Conservation (phyloP, 2,113 vertebrate species). For the Poicephalus meyeri region DNA sequence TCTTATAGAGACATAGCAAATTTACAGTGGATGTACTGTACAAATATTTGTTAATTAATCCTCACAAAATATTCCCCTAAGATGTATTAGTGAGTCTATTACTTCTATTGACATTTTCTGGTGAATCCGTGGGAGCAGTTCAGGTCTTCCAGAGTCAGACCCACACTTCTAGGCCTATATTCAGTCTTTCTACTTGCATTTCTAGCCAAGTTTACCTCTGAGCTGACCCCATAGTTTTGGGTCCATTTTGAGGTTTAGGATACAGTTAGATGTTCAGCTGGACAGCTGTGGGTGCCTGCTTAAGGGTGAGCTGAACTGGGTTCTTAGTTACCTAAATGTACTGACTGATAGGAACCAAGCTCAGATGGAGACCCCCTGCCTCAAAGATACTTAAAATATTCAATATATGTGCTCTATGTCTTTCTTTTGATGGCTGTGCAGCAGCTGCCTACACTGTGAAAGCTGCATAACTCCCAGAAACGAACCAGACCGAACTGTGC, state of each 20-base stretch:
- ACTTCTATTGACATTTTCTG: not conserved
- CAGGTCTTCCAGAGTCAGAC: not conserved
- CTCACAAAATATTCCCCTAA: not conserved
- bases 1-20: not conserved
- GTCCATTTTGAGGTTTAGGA: not conserved
- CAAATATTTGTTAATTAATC: slow-evolving; percentile 24
- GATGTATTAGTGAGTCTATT: not conserved
- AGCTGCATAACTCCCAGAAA: not conserved
- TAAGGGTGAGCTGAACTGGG: not conserved
- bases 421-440: not conserved
- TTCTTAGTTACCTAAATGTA: not conserved
- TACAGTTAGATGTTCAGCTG: not conserved
- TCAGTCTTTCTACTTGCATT: not conserved
- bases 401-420: not conserved
- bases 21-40: not conserved
- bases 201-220: not conserved
- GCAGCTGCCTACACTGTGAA: not conserved
- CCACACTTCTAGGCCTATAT: rapidly evolving
- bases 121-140: not conserved
- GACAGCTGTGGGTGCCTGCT: not conserved
- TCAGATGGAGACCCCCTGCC: not conserved
- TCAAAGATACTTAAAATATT: not conserved
- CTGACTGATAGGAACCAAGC: not conserved
- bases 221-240: not conserved
- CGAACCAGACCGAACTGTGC: not conserved